These are phyloP conservation scores for Cephus runcator DNA, from an alignment of 2,888 invertebrate genomes.

Conservation along the genomic window DNA sequence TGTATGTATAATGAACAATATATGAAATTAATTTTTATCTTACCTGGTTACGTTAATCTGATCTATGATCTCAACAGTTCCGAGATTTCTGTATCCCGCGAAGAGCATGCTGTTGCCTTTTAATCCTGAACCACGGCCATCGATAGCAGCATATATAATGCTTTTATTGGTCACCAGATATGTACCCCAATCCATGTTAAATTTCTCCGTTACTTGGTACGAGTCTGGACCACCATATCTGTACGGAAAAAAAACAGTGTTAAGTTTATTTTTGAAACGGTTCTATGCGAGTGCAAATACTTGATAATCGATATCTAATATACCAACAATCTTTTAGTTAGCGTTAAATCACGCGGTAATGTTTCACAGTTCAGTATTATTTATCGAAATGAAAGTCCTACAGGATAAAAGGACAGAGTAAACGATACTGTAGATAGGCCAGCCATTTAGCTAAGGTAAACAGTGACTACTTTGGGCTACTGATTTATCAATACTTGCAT, in stretches of 20 bases:
- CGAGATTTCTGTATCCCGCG: slow-evolving; percentile 83
- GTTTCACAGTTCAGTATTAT: neutral
- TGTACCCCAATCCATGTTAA: slow-evolving; percentile 87
- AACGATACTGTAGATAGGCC: neutral
- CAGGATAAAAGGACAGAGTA: neutral
- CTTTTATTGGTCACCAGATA: slow-evolving; percentile 86
- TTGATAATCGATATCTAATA: neutral
- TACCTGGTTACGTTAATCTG: slow-evolving; percentile 87
- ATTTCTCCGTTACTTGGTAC: slow-evolving; percentile 84
- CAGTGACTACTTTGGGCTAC: neutral
- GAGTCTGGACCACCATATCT: slow-evolving; percentile 95
- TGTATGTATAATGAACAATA: slow-evolving; percentile 13
- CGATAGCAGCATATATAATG: slow-evolving; percentile 89
- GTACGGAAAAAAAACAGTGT: slow-evolving; percentile 35
- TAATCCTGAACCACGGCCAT: slow-evolving; percentile 89
- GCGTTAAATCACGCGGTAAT: neutral
- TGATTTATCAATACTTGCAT: neutral
- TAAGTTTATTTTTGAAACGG: neutral
- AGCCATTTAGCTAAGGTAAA: neutral
- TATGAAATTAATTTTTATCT: slow-evolving; percentile 28
- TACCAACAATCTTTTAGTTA: neutral
- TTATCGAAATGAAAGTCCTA: neutral
- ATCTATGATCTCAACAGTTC: slow-evolving; percentile 91
- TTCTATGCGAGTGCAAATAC: neutral
- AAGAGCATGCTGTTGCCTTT: slow-evolving; percentile 87